These are phyloP conservation scores for Archips crataeganus DNA, from an alignment of 2,888 invertebrate genomes.

Conservation along the genomic window DNA sequence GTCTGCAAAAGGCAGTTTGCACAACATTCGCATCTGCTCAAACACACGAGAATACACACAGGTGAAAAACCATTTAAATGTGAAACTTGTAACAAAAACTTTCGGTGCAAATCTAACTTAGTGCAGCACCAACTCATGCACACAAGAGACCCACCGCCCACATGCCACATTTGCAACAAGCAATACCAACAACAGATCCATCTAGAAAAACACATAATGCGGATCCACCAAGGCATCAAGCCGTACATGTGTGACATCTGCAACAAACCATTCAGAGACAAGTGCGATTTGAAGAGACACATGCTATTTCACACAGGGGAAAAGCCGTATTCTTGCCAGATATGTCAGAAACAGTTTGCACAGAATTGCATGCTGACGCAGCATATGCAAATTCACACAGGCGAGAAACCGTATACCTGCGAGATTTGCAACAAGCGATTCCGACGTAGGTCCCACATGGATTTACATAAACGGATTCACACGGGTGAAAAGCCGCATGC, in stretches of 20 bases:
- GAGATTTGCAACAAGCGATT: constrained; percentile 3
- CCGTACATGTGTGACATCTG: constrained; percentile 14
- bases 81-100: background rate
- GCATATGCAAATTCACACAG: constrained; percentile 6
- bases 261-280: constrained; percentile 4
- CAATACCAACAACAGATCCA: background rate
- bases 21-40: background rate
- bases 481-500: constrained; percentile 5
- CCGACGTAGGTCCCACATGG: background rate
- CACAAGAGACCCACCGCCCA: constrained; percentile 2
- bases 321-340: background rate
- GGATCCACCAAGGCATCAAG: background rate
- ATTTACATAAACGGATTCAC: background rate
- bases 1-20: background rate
- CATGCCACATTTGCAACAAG: constrained; percentile 3
- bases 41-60: background rate
- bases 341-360: background rate
- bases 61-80: constrained; percentile 3
- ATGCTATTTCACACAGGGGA: background rate
- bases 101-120: background rate
- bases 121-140: background rate
- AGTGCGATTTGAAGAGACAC: background rate
- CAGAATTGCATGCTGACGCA: background rate
- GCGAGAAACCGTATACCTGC: background rate
- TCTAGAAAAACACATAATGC: constrained; percentile 4